Conservation (phyloP, 53 echinoderm and acorn worm genomes). For the Arbacia lixula region DNA sequence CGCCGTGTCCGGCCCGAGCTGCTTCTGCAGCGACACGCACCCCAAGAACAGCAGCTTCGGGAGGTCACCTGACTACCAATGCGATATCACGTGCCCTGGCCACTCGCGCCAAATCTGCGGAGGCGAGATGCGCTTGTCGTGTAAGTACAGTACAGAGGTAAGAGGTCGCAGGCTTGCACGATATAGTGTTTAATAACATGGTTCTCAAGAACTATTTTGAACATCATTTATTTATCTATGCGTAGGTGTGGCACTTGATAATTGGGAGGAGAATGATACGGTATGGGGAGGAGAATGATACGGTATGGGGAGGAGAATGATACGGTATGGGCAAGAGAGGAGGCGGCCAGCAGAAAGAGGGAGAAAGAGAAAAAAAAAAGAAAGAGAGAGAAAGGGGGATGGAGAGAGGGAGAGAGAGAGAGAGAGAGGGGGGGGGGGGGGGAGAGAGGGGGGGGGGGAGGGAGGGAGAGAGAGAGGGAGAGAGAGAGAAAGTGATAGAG, state of each 20-base stretch:
- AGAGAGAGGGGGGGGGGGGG: background rate
- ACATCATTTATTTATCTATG: too few species aligned
- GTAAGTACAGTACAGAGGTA: too few species aligned
- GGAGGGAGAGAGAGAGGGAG: background rate
- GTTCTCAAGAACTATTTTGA: too few species aligned
- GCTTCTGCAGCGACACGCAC: background rate
- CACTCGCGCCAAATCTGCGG: slow-evolving; percentile 44
- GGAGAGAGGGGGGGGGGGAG: background rate
- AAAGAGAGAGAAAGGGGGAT: background rate
- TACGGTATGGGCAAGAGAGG: too few species aligned
- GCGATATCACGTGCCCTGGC: slow-evolving; percentile 16
- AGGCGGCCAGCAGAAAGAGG: too few species aligned
- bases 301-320: too few species aligned
- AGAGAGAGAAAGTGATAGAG: background rate
- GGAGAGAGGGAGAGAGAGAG: background rate
- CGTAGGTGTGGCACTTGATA: too few species aligned
- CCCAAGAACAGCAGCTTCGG: background rate
- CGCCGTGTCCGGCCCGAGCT: slow-evolving; percentile 1
- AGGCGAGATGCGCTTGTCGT: background rate
- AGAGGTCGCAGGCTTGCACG: too few species aligned
- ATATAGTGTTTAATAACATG: too few species aligned
- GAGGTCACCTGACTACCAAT: slow-evolving; percentile 10
- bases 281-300: too few species aligned
- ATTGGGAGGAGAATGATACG: too few species aligned
- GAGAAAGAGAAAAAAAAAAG: background rate